Evolutionary conservation across 2,797 vertebrate genomes (phyloP).

Genomic region (Zonotrichia albicollis): DNA sequence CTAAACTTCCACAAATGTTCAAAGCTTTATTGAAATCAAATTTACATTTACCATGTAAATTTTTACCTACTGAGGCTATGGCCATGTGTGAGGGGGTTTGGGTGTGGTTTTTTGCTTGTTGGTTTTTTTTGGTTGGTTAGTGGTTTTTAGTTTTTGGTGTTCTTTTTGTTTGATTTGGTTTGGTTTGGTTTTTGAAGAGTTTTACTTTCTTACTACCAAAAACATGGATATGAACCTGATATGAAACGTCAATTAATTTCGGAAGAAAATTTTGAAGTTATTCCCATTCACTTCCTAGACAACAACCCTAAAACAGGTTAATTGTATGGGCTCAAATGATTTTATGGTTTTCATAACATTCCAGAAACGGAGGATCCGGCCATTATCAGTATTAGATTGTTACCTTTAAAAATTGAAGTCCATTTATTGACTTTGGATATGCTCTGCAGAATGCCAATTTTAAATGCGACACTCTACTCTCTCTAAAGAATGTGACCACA

Average conservation of each 20-base stretch:
- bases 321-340: not conserved
- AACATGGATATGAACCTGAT: not conserved
- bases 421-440: not conserved
- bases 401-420: not conserved
- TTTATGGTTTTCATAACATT: not conserved
- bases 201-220: not conserved
- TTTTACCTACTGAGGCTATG: not conserved
- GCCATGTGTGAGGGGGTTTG: accelerated
- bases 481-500: not conserved
- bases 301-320: not conserved
- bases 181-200: not conserved
- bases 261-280: not conserved
- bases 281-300: not conserved
- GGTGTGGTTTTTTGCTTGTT: not conserved
- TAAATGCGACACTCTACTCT: not conserved
- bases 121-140: too few species aligned
- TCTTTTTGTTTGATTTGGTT: not conserved
- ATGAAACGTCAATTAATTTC: not conserved
- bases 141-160: not conserved
- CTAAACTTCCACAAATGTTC: not conserved
- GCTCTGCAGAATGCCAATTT: not conserved
- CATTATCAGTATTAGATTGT: not conserved
- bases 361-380: not conserved
- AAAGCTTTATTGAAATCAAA: not conserved
- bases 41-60: not conserved